Base-by-base conservation (phyloP, 2,888 invertebrate species). In the Eustalomyia histrio region DNA sequence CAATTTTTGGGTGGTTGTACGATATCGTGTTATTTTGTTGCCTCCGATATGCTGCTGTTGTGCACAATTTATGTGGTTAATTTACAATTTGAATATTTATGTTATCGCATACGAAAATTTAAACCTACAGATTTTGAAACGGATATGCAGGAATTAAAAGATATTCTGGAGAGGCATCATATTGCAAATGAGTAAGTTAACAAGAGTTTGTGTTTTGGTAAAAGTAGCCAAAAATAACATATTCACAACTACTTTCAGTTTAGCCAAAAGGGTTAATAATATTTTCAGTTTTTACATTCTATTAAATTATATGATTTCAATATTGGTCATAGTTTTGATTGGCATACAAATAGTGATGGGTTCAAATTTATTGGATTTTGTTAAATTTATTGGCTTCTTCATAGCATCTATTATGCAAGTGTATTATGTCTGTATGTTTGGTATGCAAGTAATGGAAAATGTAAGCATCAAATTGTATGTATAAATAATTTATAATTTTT, bases 301-400 rank as follows among this genome's bases (percentile, higher is more conserved):
- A 0, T 43, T 84, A 52, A 86, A 85, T 64, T 86, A 85, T 61
- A 55, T 82, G 29, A 83, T 83, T 6, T 76, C 84, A 0, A 79
- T 84, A 7, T 21, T 82, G 7, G 61, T 85, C 0, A 83, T 86
- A 53, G 85, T 85, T 16, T 24, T 86, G 47, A 83, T 84, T 53
- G 84, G 80, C n/a, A 55, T 85, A 24, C 85, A 85, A 81, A 76
- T 86, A 7, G 76, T 82, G 1, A 65, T 71, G 7, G 86, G 85
- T 7, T 75, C 84, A 0, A 83, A 84, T 4, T 18, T 79, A 7
- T 50, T 85, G n/a, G 74, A 78, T 39, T 50, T 85, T 18, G 7
- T 85, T 1, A 86, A 86, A 72, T 85, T 85, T 68, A 14, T 83
- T 16, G 81, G 79, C 5, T 85, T 86, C 47, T 76, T 86, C 7